These are phyloP conservation scores for Halictus ligatus DNA, from an alignment of 2,888 invertebrate species.

Conservation along the genomic window DNA sequence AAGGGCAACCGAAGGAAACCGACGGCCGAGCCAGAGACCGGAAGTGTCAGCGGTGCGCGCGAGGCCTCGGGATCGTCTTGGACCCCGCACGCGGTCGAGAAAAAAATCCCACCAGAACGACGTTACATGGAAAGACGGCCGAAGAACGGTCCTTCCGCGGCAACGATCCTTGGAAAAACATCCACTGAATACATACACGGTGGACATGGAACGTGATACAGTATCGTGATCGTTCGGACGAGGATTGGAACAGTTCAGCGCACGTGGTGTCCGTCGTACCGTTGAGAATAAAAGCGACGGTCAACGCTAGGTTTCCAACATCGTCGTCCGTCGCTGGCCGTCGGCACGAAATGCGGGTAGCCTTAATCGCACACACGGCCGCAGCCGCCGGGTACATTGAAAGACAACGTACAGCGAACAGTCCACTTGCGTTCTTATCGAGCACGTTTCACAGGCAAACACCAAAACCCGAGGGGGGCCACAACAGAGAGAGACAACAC, in stretches of 20 bases:
- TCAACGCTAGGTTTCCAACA: conserved; percentile 22
- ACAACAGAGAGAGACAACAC: not conserved
- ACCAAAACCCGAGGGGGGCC: not conserved
- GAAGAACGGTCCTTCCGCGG: not conserved
- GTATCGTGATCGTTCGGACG: not conserved
- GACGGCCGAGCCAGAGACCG: not conserved
- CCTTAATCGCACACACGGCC: not conserved
- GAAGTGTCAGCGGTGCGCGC: not conserved
- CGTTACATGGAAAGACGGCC: not conserved
- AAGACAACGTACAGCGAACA: not conserved
- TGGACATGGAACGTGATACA: not conserved
- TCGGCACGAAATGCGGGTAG: conserved; percentile 22
- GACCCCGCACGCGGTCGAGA: not conserved
- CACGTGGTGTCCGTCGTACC: conserved; percentile 6
- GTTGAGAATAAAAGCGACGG: conserved; percentile 37
- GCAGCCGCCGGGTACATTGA: not conserved
- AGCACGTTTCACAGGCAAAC: conserved; percentile 26
- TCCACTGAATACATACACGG: not conserved
- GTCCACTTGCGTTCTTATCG: conserved; percentile 31
- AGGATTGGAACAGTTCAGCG: not conserved
- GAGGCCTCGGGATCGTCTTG: not conserved
- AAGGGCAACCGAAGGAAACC: not conserved
- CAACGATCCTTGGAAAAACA: not conserved
- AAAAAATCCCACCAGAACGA: not conserved
- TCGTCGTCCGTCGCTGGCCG: conserved; percentile 46